Evolutionary conservation across 2,888 invertebrate species (phyloP), one percentile per base, ranked within the genome.

Genomic region (Clitarchus hookeri): DNA sequence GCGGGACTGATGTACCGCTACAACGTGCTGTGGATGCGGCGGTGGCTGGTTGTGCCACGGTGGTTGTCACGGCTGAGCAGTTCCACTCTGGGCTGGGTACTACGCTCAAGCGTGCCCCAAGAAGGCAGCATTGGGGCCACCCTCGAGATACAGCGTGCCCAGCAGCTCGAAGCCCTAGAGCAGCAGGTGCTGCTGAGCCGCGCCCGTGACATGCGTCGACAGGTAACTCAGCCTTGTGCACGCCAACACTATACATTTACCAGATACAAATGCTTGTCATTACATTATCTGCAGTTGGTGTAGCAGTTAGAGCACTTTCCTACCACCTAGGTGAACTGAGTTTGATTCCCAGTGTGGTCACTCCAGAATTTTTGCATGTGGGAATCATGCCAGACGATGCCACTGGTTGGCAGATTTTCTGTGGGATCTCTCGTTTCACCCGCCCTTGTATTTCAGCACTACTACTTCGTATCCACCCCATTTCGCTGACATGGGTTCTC

Each of bases 91-190:
- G 92, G 92, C 3, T 90, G 91, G 88, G 87, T 92, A 44, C 88
- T 93, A 78, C 89, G 90, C 36, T 91, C 92, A 8, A 89, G 91
- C 3, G 90, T 91, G 36, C 92, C 92, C 6, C 89, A 90, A 85
- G 90, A 91, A 48, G 89, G 90, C 23, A 92, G 91, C 23, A 91
- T 92, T 90, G 93, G 93, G 25, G 93, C 93, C 16, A 93, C 93
- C 4, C 88, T 93, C 84, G 93, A 93, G 88, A 89, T 93, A 13
- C 93, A 93, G 89, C 90, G 93, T 27, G 91, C 92, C 87, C 92
- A 93, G 88, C 92, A 92, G 86, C 89, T 92, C 85, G 93, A 93
- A 87, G 88, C 91, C 83, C 89, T 92, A 88, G 93, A 93, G 89
- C 92, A 93, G 87, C 93, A 93, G 89, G 90, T 92, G 90, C 88